Base-by-base conservation (phyloP, 2,797 vertebrate genomes). In the Miichthys miiuy region DNA sequence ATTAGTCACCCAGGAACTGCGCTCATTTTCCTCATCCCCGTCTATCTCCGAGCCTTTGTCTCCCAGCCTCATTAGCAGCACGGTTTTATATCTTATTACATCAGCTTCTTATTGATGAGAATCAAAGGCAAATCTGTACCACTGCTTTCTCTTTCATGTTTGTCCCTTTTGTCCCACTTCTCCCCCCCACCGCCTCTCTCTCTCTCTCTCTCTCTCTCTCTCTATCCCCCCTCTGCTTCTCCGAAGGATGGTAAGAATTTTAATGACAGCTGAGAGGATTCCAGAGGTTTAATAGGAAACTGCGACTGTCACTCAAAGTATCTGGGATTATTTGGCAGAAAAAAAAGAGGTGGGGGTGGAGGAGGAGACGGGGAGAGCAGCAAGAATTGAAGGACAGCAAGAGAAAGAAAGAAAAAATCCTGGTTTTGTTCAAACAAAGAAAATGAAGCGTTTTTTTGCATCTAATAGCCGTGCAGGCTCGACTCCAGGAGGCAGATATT, bases 361-460 rank as follows among this genome's bases (percentile, higher is more conserved):
- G 63, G 16, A 18, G 6, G n/a, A 8, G 6, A 5, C 1, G 0
- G 42, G 21, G 3, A 41, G 41, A 60, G 58, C n/a, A 14, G 6
- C 8, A 25, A 20, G 61, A 8, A 56, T 23, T 74, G 41, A 72
- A 66, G 52, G 54, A 54, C 54, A 62, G 70, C 18, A 47, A 23
- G 42, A 68, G 56, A 67, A 69, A 58, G 21, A 89, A 50, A 21
- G 46, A 65, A 50, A 50, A 92, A 91, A 93, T 66, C 87, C 90
- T 89, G 82, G 89, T 94, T 81, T 79, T 79, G 91, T 93, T 90
- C 86, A 85, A 92, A 88, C 82, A 93, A 92, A 94, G 91, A 91
- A 89, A 38, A 74, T 60, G 80, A 92, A 85, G 82, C 83, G 88
- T 83, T 92, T 93, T 93, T 75, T 93, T 79, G 50, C 30, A 60